Percentiles rank a stretch among this genome's conserved stretches.
Evolutionary conservation across 2,797 vertebrate genomes (phyloP).

Genomic region (Ptychobarbus kaznakovi): DNA sequence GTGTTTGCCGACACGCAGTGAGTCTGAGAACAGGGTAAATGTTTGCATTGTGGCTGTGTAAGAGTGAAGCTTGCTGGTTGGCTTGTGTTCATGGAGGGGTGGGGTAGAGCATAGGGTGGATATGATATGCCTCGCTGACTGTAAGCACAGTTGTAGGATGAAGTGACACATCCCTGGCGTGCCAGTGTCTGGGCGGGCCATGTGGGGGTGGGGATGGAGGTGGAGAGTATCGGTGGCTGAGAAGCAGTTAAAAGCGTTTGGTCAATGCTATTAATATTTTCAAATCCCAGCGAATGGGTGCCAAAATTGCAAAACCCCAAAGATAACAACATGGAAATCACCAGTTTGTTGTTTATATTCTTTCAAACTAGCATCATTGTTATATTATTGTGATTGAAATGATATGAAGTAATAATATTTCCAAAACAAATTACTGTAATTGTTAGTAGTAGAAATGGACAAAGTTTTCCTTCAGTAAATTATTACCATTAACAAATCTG

Average conservation of each 20-base stretch:
- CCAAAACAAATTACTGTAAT: background rate
- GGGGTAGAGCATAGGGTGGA: constrained; percentile 47
- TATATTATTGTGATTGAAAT: background rate
- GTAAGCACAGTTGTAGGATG: constrained; percentile 53
- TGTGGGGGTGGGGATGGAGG: constrained; percentile 5
- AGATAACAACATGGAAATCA: background rate
- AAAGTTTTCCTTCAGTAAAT: background rate
- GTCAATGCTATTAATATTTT: constrained; percentile 13
- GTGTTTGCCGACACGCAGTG: constrained; percentile 36
- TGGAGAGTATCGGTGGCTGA: constrained; percentile 54
- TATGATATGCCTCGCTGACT: constrained; percentile 57
- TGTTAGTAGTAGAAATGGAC: background rate
- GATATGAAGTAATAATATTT: background rate
- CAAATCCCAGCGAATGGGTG: background rate
- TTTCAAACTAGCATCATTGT: background rate
- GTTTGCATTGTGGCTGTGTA: constrained; percentile 53
- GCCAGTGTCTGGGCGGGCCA: constrained; percentile 55
- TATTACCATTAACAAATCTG: background rate
- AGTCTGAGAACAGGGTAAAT: constrained; percentile 32
- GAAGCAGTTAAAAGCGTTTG: constrained; percentile 46
- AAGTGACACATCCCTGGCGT: constrained; percentile 50
- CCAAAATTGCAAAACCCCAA: background rate
- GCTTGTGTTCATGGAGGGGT: constrained; percentile 49
- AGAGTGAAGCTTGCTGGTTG: constrained; percentile 51
- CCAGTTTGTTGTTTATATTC: background rate